phyloP scores from a whole-genome alignment of 2,888 invertebrate species.

The Chesias legatella region DNA sequence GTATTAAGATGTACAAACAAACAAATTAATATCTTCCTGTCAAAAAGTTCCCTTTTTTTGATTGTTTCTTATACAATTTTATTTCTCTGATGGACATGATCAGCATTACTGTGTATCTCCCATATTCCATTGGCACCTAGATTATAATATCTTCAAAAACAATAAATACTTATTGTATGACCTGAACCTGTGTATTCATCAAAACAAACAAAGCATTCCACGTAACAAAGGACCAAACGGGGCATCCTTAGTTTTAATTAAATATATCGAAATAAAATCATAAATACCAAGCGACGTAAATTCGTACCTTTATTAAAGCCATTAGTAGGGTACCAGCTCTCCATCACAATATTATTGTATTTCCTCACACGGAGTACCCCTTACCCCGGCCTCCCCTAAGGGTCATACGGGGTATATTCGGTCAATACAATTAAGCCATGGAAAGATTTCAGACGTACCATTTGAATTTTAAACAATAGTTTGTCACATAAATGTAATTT shows the following conservation, averaged over 20 bases:
- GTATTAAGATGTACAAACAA: too few relatives aligned
- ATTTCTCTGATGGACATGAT: too few relatives aligned
- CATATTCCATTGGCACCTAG: too few relatives aligned
- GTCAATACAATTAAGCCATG: conserved; percentile 75
- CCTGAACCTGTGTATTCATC: too few relatives aligned
- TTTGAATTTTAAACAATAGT: conserved; percentile 80
- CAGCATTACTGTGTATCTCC: too few relatives aligned
- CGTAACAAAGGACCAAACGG: too few relatives aligned
- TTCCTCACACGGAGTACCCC: conserved; percentile 57
- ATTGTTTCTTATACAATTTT: too few relatives aligned
- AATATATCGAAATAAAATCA: conserved; percentile 76
- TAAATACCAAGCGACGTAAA: conserved; percentile 68
- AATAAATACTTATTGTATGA: too few relatives aligned
- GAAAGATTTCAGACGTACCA: conserved; percentile 77
- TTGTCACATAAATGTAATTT: conserved; percentile 79
- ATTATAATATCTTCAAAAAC: too few relatives aligned
- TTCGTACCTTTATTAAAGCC: conserved; percentile 77
- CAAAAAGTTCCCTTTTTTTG: too few relatives aligned
- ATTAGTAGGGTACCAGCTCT: conserved; percentile 64
- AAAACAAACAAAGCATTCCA: too few relatives aligned
- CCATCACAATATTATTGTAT: conserved; percentile 66
- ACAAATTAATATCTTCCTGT: too few relatives aligned
- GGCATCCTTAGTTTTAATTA: conserved; percentile 58
- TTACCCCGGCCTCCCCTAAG: conserved; percentile 29
- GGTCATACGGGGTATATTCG: conserved; percentile 47